Evolutionary conservation across 2,888 invertebrate genomes (phyloP), one percentile per base, ranked within the genome.

Genomic region (Scaptodrosophila latifasciaeformis): DNA sequence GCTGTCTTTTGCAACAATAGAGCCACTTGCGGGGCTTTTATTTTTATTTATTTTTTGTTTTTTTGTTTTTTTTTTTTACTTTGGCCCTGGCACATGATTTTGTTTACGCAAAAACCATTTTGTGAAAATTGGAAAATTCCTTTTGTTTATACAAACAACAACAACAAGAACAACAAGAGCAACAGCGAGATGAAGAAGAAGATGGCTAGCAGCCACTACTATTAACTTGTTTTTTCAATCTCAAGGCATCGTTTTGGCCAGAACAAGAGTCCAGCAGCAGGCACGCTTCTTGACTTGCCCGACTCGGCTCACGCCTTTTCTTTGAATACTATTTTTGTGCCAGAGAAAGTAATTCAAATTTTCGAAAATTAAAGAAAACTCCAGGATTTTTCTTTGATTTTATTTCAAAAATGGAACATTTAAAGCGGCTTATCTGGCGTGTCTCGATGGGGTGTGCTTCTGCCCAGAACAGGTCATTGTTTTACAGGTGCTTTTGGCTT

Each of bases 221-320:
- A 78, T 78, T 75, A 78, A 72, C 72, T 72, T 78, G 71, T 75
- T 72, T 75, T 24, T 72, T 63, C 72, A 72, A 78, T 72, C 79
- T 68, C 59, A 45, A 51, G 59, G 63, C 37, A 37, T 13, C 17
- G 37, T 17, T 7, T 5, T 7, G 7, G 4, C 24, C 4, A 24
- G 7, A 24, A 3, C 7, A 24, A 3, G 7, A 24, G 24, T 5
- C 24, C 4, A 24, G 7, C 24, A 7, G 24, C 13, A 13, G 37
- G 37, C 71, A 75, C 58, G 68, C 71, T 76, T 62, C 51, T n/a
- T n/a, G n/a, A n/a, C 48, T 56, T 17, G 35, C 35, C 15, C 6
- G 35, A 9, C 2, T 2, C 9, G 4, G 13, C 15, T 17, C 19
- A 19, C 35, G 15, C 30, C 7, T 24, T 27, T 19, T 24, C 27